These are phyloP conservation scores for Gorsachius goisagi DNA, from an alignment of 2,113 vertebrate species.

Conservation along the genomic window DNA sequence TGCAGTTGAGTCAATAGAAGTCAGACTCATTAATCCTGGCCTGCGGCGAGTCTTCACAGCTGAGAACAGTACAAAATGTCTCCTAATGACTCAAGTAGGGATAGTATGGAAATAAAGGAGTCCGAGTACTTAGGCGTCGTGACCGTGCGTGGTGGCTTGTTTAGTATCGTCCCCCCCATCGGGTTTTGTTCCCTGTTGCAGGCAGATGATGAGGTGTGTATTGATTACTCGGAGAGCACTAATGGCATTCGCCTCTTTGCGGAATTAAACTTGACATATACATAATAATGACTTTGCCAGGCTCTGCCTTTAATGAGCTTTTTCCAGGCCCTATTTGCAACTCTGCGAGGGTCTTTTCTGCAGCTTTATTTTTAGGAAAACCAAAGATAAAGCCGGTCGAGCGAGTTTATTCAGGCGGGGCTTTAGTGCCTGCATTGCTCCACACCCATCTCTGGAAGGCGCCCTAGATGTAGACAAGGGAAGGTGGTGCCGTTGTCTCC, in stretches of 20 bases:
- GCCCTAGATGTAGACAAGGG: not conserved
- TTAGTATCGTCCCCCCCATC: accelerated
- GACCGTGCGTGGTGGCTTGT: accelerated
- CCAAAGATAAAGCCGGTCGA: not conserved
- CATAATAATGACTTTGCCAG: not conserved
- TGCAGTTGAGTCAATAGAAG: not conserved
- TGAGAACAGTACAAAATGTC: not conserved
- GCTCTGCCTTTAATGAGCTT: constrained; percentile 37
- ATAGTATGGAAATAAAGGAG: not conserved
- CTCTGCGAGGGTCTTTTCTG: not conserved
- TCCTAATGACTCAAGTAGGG: not conserved
- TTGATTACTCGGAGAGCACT: not conserved
- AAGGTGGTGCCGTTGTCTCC: not conserved
- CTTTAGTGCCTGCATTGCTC: not conserved
- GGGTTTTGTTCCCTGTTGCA: not conserved
- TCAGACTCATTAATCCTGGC: constrained; percentile 11
- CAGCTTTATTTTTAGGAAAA: not conserved
- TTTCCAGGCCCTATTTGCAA: not conserved
- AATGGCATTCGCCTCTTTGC: not conserved
- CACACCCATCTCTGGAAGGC: too few relatives aligned
- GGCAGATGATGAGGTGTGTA: not conserved
- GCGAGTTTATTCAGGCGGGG: not conserved
- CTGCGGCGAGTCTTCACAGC: not conserved
- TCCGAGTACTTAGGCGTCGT: not conserved
- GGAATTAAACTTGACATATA: constrained; percentile 8